Percentiles rank a stretch among this genome's conserved stretches.
Conservation (phyloP, 2,888 invertebrate genomes). For the Amiota mariae region DNA sequence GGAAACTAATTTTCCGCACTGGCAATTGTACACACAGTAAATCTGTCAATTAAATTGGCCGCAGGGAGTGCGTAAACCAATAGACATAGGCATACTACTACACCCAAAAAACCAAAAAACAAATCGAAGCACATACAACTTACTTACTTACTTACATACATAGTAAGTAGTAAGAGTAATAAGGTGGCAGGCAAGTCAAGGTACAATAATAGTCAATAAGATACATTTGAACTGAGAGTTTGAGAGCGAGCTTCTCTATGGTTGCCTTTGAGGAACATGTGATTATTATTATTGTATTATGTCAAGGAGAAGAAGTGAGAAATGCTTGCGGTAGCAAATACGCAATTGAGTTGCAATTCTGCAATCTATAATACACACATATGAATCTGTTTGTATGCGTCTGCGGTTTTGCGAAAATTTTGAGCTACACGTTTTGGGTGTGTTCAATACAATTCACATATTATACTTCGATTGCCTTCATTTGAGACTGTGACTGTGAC, state of each 20-base stretch:
- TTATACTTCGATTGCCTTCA: no score
- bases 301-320: no score
- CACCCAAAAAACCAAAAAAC: conserved; percentile 1
- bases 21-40: conserved; percentile 71
- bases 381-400: conserved; percentile 9
- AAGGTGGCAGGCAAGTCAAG: conserved; percentile 16
- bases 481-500: no score
- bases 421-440: conserved; percentile 64
- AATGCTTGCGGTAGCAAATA: conserved; percentile 65
- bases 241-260: neutral
- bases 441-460: conserved; percentile 30
- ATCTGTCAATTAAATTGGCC: conserved; percentile 72
- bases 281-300: conserved; percentile 46
- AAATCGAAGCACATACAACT: neutral
- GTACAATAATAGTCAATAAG: conserved; percentile 7
- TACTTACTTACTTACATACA: no score
- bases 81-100: no score
- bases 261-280: conserved; percentile 48
- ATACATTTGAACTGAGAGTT: conserved; percentile 2
- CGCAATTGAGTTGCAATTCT: conserved; percentile 68
- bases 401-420: conserved; percentile 53
- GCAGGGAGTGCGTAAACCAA: conserved; percentile 58
- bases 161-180: no score
- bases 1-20: conserved; percentile 69
- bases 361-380: conserved; percentile 29